These are phyloP conservation scores for Onchidella celtica DNA, from an alignment of 2,888 invertebrate species.

Conservation along the genomic window DNA sequence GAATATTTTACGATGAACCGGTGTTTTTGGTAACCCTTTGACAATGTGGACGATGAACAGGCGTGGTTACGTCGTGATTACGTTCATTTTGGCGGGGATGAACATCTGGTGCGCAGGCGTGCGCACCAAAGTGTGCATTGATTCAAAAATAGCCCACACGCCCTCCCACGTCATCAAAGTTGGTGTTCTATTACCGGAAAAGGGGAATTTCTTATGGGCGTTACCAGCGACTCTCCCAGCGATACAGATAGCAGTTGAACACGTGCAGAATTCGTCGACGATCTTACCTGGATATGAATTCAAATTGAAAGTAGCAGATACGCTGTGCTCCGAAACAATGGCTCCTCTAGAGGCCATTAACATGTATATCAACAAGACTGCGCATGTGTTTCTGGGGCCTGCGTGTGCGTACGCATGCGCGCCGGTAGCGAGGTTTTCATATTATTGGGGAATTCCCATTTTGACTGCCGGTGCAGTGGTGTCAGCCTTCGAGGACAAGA, in stretches of 20 bases:
- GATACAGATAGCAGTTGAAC: slow-evolving; percentile 76
- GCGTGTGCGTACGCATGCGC: slow-evolving; percentile 86
- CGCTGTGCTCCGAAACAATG: slow-evolving; percentile 75
- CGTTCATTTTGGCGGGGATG: too few species aligned
- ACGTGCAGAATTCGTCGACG: slow-evolving; percentile 53
- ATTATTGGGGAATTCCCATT: slow-evolving; percentile 92
- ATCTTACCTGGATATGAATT: slow-evolving; percentile 60
- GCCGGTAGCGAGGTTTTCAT: slow-evolving; percentile 92
- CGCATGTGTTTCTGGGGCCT: slow-evolving; percentile 77
- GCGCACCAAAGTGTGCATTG: too few species aligned
- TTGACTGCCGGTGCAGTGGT: slow-evolving; percentile 84
- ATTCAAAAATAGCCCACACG: too few species aligned
- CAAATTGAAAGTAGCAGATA: slow-evolving; percentile 65
- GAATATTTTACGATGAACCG: too few species aligned
- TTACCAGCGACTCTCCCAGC: slow-evolving; percentile 74
- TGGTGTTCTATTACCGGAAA: slow-evolving; percentile 75
- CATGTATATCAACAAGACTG: slow-evolving; percentile 67
- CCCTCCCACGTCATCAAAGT: slow-evolving; percentile 61
- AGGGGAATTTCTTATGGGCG: slow-evolving; percentile 64
- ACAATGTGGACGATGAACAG: too few species aligned
- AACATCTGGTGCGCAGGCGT: too few species aligned
- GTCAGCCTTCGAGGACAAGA: slow-evolving; percentile 72
- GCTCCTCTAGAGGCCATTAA: slow-evolving; percentile 77
- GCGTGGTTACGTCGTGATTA: too few species aligned
- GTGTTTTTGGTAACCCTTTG: too few species aligned